A percentile compares a stretch with the other conserved stretches of the same genome.
Conservation (phyloP, 2,888 invertebrate species). For the Ichneumoninae sp. region DNA sequence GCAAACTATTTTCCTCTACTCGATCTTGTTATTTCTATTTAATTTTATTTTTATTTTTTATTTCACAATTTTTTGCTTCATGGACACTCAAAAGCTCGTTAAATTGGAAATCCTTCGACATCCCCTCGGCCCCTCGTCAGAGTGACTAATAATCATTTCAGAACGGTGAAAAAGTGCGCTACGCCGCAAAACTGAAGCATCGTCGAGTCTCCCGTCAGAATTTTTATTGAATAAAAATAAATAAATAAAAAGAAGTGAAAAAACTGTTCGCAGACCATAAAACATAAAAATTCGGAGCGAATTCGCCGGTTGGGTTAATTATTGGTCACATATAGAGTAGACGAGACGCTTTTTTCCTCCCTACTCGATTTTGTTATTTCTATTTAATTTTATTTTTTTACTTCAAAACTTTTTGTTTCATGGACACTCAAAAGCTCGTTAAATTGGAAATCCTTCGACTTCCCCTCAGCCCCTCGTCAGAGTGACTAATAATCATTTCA, state of each 20-base stretch:
- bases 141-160: constrained; percentile 44
- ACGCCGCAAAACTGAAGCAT: neutral
- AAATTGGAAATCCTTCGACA: constrained; percentile 29
- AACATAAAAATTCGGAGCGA: neutral
- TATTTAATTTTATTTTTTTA: neutral
- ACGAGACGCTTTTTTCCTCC: neutral
- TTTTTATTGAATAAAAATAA: constrained; percentile 4
- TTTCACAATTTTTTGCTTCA: neutral
- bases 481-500: constrained; percentile 44
- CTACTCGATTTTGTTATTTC: neutral
- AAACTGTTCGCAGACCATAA: neutral
- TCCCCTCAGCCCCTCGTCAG: constrained; percentile 20
- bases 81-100: neutral
- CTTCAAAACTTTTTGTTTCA: neutral
- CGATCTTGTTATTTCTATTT: neutral
- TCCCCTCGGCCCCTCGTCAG: constrained; percentile 16
- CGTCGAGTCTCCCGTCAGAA: neutral
- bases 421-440: neutral
- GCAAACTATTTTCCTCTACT: neutral
- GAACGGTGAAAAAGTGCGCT: constrained; percentile 7
- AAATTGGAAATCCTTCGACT: too few relatives aligned
- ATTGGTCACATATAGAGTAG: neutral
- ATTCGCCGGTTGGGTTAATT: neutral
- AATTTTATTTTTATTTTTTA: neutral
- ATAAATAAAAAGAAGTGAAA: neutral